Evolutionary conservation across 2,797 vertebrate species (phyloP), one percentile per base, ranked within the genome.

Genomic region (Coilia nasus): DNA sequence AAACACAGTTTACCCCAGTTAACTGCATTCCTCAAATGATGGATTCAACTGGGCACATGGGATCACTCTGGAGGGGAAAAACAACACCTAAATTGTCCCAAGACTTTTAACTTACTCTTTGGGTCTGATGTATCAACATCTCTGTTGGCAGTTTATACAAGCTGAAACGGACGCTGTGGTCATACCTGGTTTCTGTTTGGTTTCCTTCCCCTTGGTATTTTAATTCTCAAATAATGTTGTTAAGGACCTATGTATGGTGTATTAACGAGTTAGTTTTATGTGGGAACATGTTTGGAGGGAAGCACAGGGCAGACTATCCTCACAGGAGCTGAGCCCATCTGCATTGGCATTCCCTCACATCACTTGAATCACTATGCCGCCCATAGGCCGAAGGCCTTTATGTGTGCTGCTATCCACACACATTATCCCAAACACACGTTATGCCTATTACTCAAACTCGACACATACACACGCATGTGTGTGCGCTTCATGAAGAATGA

Each of bases 371-470:
- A 41, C 71, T 17, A 78, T 31, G 64, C 35, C 35, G 19, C 71
- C 71, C 71, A n/a, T 78, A 78, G 71, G 71, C 19, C 71, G 19
- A 19, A 78, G 71, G 71, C 35, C 71, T 78, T 41, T 21, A 19
- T 78, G 71, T 44, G 71, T 78, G 71, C 71, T 78, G 71, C 71
- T 78, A 78, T 44, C 71, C 5, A 78, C 31, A 78, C 71, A 3
- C 64, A 41, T 78, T 41, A 31, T 44, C 35, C 19, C 19, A 44
- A 41, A 78, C 35, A 44, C 71, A 44, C 50, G 14, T 9, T 78
- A 78, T 4, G 71, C 71, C 71, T 44, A 78, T 78, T 78, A 44
- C 19, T 78, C 31, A 78, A 6, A 44, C 71, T 44, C 41, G 17
- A 78, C 19, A 41, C 31, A 44, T 21, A 41, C 71, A 78, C 41